Base-by-base conservation (phyloP, 2,113 vertebrate species). In the Coturnix japonica region DNA sequence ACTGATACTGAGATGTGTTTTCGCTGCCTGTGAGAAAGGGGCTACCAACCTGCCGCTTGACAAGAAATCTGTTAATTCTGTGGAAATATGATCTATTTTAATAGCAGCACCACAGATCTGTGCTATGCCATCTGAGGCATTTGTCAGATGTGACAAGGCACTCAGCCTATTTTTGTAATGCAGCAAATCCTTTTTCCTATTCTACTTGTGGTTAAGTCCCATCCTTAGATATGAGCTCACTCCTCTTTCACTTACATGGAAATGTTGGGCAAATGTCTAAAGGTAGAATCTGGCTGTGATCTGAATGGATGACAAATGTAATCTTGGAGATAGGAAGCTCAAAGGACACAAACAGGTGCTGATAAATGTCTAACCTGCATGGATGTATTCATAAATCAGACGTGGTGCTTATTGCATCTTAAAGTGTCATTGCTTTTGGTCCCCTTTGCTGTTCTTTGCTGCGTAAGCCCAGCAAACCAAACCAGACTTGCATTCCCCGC, bases 121-220 rank as follows among this genome's bases (percentile, higher is more conserved):
- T 65, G 73, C 57, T 25, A 64, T 78, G 76, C 78, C 51, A 92
- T 94, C 69, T 76, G 84, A 92, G 78, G 74, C 81, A 39, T 84
- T 81, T 73, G 91, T 91, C 91, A 91, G 80, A 86, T 65, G 76
- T 83, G 65, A 94, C 20, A 17, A 64, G 73, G 90, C 73, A n/a
- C 80, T 94, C 35, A 1, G 64, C 86, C 92, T 94, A 94, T 93
- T 96, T 96, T 93, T 94, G 87, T 89, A 91, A 9, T 4, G 19
- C 67, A 74, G 60, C 71, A 96, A 95, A 96, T 95, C 92, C 87
- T 95, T 96, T 95, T 96, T 95, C 84, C 94, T 95, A 80, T 70
- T 94, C 51, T 91, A 30, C 61, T 91, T 81, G 84, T 67, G 63
- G 66, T 81, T 89, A 43, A 80, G 78, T 92, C 87, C 84, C 91